Base-by-base conservation (phyloP, 2,888 invertebrate species). In the Heliconius hortense region DNA sequence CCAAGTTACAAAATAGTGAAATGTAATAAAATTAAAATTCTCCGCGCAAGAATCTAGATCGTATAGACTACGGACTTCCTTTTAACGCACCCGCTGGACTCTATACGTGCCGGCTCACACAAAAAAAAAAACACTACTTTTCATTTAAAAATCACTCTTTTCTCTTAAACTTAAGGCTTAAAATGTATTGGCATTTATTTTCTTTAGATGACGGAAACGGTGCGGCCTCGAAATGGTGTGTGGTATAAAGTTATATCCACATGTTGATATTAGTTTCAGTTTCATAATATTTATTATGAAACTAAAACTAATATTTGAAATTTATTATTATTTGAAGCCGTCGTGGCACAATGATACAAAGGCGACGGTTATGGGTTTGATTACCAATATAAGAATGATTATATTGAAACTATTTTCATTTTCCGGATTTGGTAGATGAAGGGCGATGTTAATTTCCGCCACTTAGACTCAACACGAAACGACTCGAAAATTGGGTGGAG, bases 41-140 rank as follows among this genome's bases (percentile, higher is more conserved):
- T 75, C 66, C 68, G 76, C 77, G 76, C 76, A 78, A 78, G 79
- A 80, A 81, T 84, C 84, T 82, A 83, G 84, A 84, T 82, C 80
- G 73, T 77, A 67, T 75, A 80, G 79, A 81, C 79, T 81, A 79
- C 88, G 88, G 88, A 90, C 87, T 87, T 90, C 90, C 89, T 88
- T 78, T 81, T 82, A 76, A 83, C 83, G 83, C 84, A 86, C 85
- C 85, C 85, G 89, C 86, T 90, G 89, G 89, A 90, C 89, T 90
- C 89, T 89, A 89, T 89, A 83, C 82, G 84, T 83, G 81, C 80
- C 85, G 81, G 80, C 81, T 82, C 76, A 79, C 82, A 86, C 86
- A 87, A 88, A 84, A 80, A 86, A n/a, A 87, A 87, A 88, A 84
- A 80, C 75, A 74, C 43, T 74, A 84, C 83, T 83, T 72, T 68